Evolutionary conservation across 2,113 vertebrate genomes (phyloP), one percentile per base, ranked within the genome.

Genomic region (Peromyscus leucopus): DNA sequence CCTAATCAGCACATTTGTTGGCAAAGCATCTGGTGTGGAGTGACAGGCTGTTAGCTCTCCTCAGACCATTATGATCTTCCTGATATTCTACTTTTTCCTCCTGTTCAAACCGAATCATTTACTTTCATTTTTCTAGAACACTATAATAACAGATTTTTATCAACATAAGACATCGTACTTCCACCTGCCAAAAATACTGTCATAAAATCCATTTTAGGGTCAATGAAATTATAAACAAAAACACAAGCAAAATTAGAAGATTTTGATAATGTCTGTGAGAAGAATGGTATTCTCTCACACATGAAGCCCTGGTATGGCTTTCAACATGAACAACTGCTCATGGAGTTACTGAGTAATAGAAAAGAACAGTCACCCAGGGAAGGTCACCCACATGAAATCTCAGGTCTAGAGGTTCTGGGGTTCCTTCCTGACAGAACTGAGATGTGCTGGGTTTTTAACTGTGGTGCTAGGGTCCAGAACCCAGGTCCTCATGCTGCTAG

Each of bases 221-320:
- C 46, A 88, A 86, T 76, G 86, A 86, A 91, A 65, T 87, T 65
- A 86, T 91, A 90, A 91, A 94, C 75, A 94, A 87, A 80, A 67
- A 63, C 55, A 94, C 67, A 46, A 9, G 46, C 46, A 82, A 88
- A 65, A 88, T 59, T 67, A 61, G 93, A 89, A 76, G 72, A 63
- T 88, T 48, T 67, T 51, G 39, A 91, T 61, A 42, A 83, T 16
- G 39, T 1, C 67, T 88, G 39, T 67, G 71, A 59, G 59, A 75
- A 69, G 63, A 93, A 86, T 79, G 61, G 13, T 36, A 72, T 63
- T 76, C 42, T 72, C 48, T 83, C 57, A 87, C 55, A 57, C 59
- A 2, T 57, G 10, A 91, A 91, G 28, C 15, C 46, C 22, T 67
- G n/a, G 7, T 39, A 12, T 67, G 57, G 28, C 46, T 82, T 89